Percentiles rank a stretch among this genome's conserved stretches.
These are phyloP conservation scores for Neopelma chrysocephalum DNA, from an alignment of 2,797 vertebrate species.

Conservation along the genomic window DNA sequence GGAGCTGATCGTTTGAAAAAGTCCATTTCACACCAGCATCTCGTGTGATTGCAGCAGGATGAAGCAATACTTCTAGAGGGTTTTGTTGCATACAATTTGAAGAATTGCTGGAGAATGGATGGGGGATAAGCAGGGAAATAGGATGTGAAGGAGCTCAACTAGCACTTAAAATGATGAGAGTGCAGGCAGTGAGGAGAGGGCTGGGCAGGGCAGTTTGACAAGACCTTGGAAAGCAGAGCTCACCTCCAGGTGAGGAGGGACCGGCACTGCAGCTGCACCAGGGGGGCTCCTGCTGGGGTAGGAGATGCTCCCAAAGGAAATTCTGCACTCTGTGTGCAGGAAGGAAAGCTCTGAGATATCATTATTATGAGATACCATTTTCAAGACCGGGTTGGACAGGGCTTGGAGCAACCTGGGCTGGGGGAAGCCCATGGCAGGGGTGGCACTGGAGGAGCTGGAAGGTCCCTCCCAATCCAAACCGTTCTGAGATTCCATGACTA, in stretches of 20 bases:
- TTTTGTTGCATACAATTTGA: neutral
- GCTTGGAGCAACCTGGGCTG: neutral
- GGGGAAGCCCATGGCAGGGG: neutral
- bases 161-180: neutral
- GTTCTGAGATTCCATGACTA: neutral
- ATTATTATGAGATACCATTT: neutral
- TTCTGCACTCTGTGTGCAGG: neutral
- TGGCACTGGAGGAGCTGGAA: neutral
- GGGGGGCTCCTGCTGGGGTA: accelerated
- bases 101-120: neutral
- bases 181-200: neutral
- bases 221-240: neutral
- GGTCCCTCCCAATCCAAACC: neutral
- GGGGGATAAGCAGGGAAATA: neutral
- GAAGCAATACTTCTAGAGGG: neutral
- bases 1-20: neutral
- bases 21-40: neutral
- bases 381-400: neutral
- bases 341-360: neutral
- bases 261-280: neutral
- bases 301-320: neutral
- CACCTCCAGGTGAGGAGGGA: neutral
- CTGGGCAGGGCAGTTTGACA: neutral
- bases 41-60: neutral
- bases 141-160: neutral